Evolutionary conservation across 2,113 vertebrate species (phyloP).

Genomic region (Siniperca knerii): DNA sequence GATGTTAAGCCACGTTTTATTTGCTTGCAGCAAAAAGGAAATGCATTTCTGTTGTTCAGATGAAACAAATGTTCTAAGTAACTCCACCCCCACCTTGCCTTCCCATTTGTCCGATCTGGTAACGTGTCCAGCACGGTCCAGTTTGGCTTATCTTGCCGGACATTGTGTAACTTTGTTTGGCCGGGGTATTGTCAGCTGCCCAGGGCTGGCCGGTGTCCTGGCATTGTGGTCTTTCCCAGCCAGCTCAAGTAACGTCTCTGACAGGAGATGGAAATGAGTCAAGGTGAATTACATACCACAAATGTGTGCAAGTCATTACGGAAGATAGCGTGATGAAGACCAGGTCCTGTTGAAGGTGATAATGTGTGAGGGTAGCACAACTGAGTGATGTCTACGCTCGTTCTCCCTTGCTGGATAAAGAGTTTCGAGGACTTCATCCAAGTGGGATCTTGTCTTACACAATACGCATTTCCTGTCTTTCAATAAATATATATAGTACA

Average conservation of each 20-base stretch:
- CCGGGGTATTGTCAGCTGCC: constrained; percentile 65
- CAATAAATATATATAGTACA: neutral
- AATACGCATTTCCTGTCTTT: neutral
- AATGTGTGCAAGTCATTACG: constrained; percentile 46
- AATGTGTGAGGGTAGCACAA: constrained; percentile 66
- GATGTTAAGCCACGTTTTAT: neutral
- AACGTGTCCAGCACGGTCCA: constrained; percentile 23
- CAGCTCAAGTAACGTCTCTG: constrained; percentile 50
- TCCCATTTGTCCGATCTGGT: neutral
- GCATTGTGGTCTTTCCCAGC: constrained; percentile 64
- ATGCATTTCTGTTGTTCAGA: neutral
- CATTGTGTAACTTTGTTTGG: constrained; percentile 52
- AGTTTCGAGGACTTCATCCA: constrained; percentile 32
- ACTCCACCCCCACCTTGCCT: constrained; percentile 1
- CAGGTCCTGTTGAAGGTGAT: constrained; percentile 61
- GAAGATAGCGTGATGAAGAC: constrained; percentile 38
- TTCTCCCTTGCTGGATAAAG: constrained; percentile 33
- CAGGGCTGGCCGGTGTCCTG: constrained; percentile 53
- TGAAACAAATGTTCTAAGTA: neutral
- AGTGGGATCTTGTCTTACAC: neutral
- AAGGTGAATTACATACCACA: constrained; percentile 68
- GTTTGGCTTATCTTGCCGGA: constrained; percentile 45
- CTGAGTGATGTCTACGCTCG: constrained; percentile 63
- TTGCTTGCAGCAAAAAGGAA: neutral
- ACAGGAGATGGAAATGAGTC: constrained; percentile 67